Base-by-base conservation (phyloP, 2,888 invertebrate species). In the Callinectes sapidus region DNA sequence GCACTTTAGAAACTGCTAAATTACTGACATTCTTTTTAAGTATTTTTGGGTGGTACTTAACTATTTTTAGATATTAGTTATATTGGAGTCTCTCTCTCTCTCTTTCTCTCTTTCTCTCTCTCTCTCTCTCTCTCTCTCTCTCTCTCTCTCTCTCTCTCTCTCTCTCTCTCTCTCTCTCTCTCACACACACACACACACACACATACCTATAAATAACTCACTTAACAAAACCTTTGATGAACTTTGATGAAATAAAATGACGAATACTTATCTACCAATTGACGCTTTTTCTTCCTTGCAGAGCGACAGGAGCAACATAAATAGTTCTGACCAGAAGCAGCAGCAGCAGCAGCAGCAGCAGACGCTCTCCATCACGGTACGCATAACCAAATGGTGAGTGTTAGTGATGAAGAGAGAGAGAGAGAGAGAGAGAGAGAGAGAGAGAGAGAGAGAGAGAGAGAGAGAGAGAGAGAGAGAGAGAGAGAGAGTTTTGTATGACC, bases 71-170 rank as follows among this genome's bases (percentile, higher is more conserved):
- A 23, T 61, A 23, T 61, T 61, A 18, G 1, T 61, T 61, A n/a
- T n/a, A n/a, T n/a, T n/a, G n/a, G n/a, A n/a, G 5, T 71, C 5
- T 71, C 66, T 71, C 28, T 71, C 71, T 71, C 28, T 28, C 71
- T 28, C 28, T 28, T 10, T 28, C 28, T 71, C 28, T 71, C 28
- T 71, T 28, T 71, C n/a, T 71, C 71, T 71, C 71, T 71, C n/a
- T 71, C 71, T 71, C 71, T 71, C 71, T 71, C 71, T 71, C 71
- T 71, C 71, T 71, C 71, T 71, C 71, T 71, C 71, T 71, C 71
- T 71, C 71, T 71, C 71, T 71, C 71, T 71, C 71, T 71, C 71
- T 71, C 71, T 71, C 71, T 71, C 71, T 71, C 71, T 71, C 71
- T 28, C n/a, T 28, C 28, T 28, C 28, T 71, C 28, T 28, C 71